A percentile compares a stretch with the other conserved stretches of the same genome.
Evolutionary conservation across 2,888 invertebrate species (phyloP).

Genomic region (Ichneumon xanthorius): DNA sequence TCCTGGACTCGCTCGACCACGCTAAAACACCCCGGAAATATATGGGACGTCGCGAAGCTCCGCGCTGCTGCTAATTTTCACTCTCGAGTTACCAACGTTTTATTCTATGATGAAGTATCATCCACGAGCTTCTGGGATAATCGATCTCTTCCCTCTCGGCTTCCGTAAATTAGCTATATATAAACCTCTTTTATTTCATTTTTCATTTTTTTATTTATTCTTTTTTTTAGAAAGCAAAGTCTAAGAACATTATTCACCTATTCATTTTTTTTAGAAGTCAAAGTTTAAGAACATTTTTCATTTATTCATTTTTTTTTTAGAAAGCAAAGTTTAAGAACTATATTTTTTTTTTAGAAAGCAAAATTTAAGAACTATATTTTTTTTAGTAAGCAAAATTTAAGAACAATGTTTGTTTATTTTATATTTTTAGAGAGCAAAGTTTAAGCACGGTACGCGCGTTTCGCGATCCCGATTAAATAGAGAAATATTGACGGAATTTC

Average conservation of each 20-base stretch:
- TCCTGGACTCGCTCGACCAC: conserved; percentile 26
- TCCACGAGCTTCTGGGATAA: conserved; percentile 15
- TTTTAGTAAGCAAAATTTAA: background rate
- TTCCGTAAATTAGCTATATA: background rate
- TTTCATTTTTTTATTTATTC: background rate
- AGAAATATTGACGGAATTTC: no score
- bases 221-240: background rate
- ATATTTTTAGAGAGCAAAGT: background rate
- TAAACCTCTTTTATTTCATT: background rate
- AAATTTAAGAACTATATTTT: no score
- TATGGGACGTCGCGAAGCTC: conserved; percentile 37
- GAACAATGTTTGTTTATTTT: no score
- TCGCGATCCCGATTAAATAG: no score
- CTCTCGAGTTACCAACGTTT: conserved; percentile 56
- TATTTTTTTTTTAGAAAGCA: no score
- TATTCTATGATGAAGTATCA: conserved; percentile 51
- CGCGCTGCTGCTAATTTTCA: conserved; percentile 63
- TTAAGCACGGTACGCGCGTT: no score
- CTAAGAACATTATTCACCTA: background rate
- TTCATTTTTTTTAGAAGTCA: background rate
- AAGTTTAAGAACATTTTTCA: background rate
- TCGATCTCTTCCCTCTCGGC: conserved; percentile 25
- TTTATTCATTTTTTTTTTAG: background rate
- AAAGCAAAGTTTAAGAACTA: background rate
- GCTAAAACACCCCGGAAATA: conserved; percentile 50